Percentiles rank a stretch among this genome's conserved stretches.
phyloP scores from a whole-genome alignment of 2,797 vertebrate genomes.

The Tragopan temminckii region DNA sequence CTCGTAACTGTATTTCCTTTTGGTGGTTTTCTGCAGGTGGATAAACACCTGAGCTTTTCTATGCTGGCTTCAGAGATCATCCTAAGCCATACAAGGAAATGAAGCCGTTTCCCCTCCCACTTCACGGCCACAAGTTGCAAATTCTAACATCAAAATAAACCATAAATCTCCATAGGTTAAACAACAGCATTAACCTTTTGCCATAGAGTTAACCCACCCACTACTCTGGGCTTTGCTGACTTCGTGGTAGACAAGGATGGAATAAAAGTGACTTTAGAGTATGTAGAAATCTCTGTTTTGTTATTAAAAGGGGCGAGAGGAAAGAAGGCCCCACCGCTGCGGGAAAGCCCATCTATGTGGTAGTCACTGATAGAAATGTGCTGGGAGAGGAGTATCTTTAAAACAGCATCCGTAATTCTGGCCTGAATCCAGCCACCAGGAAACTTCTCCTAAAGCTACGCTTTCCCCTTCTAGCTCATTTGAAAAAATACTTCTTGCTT shows the following conservation, averaged over 20 bases:
- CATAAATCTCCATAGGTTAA: not conserved
- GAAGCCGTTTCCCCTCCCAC: not conserved
- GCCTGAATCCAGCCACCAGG: not conserved
- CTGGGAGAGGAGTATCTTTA: not conserved
- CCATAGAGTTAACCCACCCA: not conserved
- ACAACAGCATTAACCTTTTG: not conserved
- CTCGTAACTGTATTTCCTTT: not conserved
- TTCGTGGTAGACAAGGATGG: constrained; percentile 25
- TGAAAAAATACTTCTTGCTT: not conserved
- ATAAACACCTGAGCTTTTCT: not conserved
- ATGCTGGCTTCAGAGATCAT: not conserved
- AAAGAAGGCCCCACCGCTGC: not conserved
- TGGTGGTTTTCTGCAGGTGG: not conserved
- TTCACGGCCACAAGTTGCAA: not conserved
- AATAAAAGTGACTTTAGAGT: constrained; percentile 1
- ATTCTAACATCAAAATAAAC: not conserved
- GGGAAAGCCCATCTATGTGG: not conserved
- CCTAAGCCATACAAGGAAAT: not conserved
- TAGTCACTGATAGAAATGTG: not conserved
- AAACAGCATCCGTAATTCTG: not conserved
- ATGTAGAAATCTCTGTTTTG: constrained; percentile 17
- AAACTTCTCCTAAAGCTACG: not conserved
- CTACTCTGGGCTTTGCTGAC: constrained; percentile 28
- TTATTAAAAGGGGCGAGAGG: constrained; percentile 8
- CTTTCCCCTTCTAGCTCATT: not conserved